A percentile compares a stretch with the other conserved stretches of the same genome.
Evolutionary conservation across 1,140 invertebrate species (phyloP).

Genomic region (Achroia grisella): DNA sequence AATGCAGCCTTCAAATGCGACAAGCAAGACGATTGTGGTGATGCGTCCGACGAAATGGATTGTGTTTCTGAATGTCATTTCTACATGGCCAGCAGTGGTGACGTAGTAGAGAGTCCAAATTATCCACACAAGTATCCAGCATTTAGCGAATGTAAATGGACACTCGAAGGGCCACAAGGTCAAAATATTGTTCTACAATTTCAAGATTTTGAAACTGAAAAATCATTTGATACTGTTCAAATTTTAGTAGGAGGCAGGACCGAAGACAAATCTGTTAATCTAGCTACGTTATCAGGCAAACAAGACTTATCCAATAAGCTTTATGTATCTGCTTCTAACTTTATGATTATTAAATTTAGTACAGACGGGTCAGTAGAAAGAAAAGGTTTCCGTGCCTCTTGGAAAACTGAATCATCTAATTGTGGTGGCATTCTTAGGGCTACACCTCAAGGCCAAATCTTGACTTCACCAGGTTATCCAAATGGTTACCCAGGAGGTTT

Average conservation of each 20-base stretch:
- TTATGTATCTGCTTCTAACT: conserved; percentile 96
- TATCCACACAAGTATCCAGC: conserved; percentile 94
- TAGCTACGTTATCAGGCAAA: conserved; percentile 93
- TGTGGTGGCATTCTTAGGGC: conserved; percentile 90
- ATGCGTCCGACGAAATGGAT: conserved; percentile 93
- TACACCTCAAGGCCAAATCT: conserved; percentile 85
- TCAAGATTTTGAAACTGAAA: conserved; percentile 97
- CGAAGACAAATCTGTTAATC: conserved; percentile 92
- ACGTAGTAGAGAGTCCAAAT: conserved; percentile 94
- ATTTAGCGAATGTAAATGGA: conserved; percentile 96
- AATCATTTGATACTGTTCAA: conserved; percentile 96
- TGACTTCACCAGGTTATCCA: conserved; percentile 93
- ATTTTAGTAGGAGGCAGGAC: conserved; percentile 95
- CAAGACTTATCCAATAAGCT: conserved; percentile 87
- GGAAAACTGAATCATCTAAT: conserved; percentile 93
- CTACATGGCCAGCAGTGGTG: conserved; percentile 95
- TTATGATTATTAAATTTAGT: conserved; percentile 98
- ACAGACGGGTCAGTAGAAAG: conserved; percentile 95
- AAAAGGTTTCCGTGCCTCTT: conserved; percentile 94
- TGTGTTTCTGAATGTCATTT: conserved; percentile 91
- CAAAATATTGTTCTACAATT: conserved; percentile 95
- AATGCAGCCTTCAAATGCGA: conserved; percentile 93
- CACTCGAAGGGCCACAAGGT: conserved; percentile 95
- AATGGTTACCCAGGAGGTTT: conserved; percentile 93
- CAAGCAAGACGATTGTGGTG: conserved; percentile 94